These are phyloP conservation scores for Penaeus monodon DNA, from an alignment of 2,888 invertebrate species.

Conservation along the genomic window DNA sequence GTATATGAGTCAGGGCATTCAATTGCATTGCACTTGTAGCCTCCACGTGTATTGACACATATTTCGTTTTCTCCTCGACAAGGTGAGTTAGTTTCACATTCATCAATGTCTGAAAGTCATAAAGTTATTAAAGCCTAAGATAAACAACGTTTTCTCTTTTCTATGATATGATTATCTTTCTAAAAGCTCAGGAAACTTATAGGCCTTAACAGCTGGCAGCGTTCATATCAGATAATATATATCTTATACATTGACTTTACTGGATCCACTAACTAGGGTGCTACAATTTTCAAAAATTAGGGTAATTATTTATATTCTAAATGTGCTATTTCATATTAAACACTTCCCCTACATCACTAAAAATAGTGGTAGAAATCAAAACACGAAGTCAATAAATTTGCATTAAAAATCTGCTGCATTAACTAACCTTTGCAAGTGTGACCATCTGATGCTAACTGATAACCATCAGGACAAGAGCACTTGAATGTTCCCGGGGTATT, in stretches of 20 bases:
- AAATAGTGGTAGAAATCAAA: not conserved
- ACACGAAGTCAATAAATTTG: not conserved
- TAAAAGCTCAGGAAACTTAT: too few relatives aligned
- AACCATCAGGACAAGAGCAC: slow-evolving; percentile 87
- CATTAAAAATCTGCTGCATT: not conserved
- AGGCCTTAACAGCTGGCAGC: too few relatives aligned
- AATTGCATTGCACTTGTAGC: slow-evolving; percentile 76
- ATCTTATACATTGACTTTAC: too few relatives aligned
- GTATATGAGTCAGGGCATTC: slow-evolving; percentile 88
- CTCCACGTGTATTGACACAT: slow-evolving; percentile 74
- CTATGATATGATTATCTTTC: not conserved
- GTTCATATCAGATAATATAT: too few relatives aligned
- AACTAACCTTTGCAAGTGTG: slow-evolving; percentile 53
- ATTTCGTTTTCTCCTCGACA: slow-evolving; percentile 70
- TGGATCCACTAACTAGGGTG: too few relatives aligned
- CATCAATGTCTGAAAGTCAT: slow-evolving; percentile 71
- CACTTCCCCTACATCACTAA: too few relatives aligned
- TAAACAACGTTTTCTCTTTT: not conserved
- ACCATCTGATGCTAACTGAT: slow-evolving; percentile 74
- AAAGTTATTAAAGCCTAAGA: not conserved
- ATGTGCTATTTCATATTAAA: too few relatives aligned
- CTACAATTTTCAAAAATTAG: too few relatives aligned
- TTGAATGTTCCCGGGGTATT: slow-evolving; percentile 86
- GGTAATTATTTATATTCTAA: too few relatives aligned
- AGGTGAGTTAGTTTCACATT: slow-evolving; percentile 70